Percentiles rank a stretch among this genome's conserved stretches.
Evolutionary conservation across 2,797 vertebrate species (phyloP).

Genomic region (Xenopus petersii): DNA sequence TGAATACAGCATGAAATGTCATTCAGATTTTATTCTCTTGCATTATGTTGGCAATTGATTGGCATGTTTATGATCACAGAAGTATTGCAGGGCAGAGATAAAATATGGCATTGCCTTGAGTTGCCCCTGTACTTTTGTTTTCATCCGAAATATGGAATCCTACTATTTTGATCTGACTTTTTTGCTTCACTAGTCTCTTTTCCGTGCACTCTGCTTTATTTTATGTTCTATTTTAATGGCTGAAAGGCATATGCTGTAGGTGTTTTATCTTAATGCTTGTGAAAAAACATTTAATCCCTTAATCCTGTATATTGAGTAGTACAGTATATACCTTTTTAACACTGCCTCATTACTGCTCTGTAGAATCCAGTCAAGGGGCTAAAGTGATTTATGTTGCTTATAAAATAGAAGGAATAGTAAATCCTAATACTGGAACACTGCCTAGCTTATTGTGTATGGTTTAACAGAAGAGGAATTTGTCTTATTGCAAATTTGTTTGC

Average conservation of each 20-base stretch:
- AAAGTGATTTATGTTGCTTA: too few species aligned
- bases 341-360: constrained; percentile 42
- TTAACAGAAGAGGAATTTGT: too few species aligned
- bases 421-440: too few species aligned
- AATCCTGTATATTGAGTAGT: constrained; percentile 50
- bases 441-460: too few species aligned
- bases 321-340: constrained; percentile 53
- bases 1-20: constrained; percentile 68
- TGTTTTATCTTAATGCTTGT: constrained; percentile 16
- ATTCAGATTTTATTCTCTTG: constrained; percentile 60
- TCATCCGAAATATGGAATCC: constrained; percentile 47
- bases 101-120: constrained; percentile 50
- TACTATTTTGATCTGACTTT: constrained; percentile 1
- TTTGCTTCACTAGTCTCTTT: constrained; percentile 2
- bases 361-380: too few species aligned
- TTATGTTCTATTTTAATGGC: constrained; percentile 29
- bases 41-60: constrained; percentile 67
- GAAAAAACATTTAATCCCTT: constrained; percentile 51
- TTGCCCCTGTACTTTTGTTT: constrained; percentile 24
- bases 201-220: neutral
- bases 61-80: constrained; percentile 56
- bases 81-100: constrained; percentile 56
- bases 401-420: too few species aligned
- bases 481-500: too few species aligned
- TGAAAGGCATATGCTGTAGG: constrained; percentile 41